A percentile compares a stretch with the other conserved stretches of the same genome.
Conservation (phyloP, 2,797 vertebrate genomes). For the Chloroceryle amazona region DNA sequence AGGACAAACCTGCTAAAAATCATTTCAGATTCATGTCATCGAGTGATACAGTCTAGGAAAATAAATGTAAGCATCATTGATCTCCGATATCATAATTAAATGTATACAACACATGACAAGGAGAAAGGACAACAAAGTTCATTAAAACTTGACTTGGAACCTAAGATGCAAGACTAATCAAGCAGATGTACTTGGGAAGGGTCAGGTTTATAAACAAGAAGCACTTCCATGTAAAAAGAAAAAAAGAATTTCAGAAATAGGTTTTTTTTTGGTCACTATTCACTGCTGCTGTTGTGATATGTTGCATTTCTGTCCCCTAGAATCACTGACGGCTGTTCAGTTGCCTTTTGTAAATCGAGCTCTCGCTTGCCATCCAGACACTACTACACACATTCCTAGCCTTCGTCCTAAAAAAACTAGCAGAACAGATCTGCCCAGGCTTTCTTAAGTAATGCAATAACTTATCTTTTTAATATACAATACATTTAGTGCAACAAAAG, state of each 20-base stretch:
- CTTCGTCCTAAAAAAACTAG: not conserved
- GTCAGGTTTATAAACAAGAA: not conserved
- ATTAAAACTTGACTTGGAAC: slow-evolving; percentile 41
- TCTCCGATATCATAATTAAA: slow-evolving; percentile 50
- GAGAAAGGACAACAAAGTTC: slow-evolving; percentile 42
- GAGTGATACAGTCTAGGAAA: slow-evolving; percentile 21
- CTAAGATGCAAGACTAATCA: not conserved
- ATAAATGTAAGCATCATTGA: slow-evolving; percentile 53
- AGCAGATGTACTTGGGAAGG: not conserved
- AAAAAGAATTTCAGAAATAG: not conserved
- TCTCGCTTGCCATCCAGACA: not conserved
- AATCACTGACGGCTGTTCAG: not conserved
- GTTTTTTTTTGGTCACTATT: not conserved
- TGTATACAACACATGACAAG: slow-evolving; percentile 20
- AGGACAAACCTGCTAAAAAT: slow-evolving; percentile 56
- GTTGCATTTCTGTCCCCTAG: not conserved
- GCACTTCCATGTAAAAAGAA: not conserved
- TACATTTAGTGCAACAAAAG: not conserved
- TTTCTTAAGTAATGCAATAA: not conserved
- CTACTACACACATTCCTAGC: not conserved
- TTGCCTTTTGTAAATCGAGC: not conserved
- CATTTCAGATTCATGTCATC: slow-evolving; percentile 11
- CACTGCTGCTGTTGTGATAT: not conserved
- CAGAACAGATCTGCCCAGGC: not conserved
- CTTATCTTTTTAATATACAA: not conserved